A percentile compares a stretch with the other conserved stretches of the same genome.
phyloP scores from a whole-genome alignment of 2,797 vertebrate species.

The Lerista edwardsae region DNA sequence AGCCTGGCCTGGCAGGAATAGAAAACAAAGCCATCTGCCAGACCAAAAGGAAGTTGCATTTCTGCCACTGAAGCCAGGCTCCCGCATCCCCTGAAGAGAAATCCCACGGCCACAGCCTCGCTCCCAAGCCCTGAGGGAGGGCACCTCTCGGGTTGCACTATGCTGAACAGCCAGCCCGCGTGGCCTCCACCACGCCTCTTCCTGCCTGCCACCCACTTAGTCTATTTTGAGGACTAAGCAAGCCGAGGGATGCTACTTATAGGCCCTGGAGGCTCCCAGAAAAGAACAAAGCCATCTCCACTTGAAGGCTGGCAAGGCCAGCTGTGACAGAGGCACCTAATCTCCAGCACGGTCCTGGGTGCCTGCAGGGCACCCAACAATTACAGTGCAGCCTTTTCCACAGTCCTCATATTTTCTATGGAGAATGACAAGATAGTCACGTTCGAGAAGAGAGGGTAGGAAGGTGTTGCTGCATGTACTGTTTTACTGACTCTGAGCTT shows the following conservation, averaged over 20 bases:
- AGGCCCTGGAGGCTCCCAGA: not conserved
- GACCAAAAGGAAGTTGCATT: not conserved
- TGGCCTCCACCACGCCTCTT: not conserved
- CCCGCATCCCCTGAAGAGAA: not conserved
- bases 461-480: too few species aligned
- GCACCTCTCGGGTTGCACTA: rapidly evolving
- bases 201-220: conserved; percentile 20
- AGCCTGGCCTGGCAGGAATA: not conserved
- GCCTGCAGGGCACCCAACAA: not conserved
- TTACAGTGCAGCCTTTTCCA: too few species aligned
- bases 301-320: not conserved
- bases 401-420: too few species aligned
- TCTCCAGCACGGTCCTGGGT: not conserved
- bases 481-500: too few species aligned
- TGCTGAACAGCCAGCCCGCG: not conserved
- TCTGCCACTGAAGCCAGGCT: too few species aligned
- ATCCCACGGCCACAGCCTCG: not conserved
- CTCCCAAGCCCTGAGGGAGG: not conserved
- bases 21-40: not conserved
- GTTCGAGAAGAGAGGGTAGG: too few species aligned
- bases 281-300: not conserved
- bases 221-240: conserved; percentile 29
- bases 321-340: not conserved
- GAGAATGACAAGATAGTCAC: too few species aligned
- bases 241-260: not conserved